Conservation (phyloP, 2,113 vertebrate genomes). For the Pteropus alecto region DNA sequence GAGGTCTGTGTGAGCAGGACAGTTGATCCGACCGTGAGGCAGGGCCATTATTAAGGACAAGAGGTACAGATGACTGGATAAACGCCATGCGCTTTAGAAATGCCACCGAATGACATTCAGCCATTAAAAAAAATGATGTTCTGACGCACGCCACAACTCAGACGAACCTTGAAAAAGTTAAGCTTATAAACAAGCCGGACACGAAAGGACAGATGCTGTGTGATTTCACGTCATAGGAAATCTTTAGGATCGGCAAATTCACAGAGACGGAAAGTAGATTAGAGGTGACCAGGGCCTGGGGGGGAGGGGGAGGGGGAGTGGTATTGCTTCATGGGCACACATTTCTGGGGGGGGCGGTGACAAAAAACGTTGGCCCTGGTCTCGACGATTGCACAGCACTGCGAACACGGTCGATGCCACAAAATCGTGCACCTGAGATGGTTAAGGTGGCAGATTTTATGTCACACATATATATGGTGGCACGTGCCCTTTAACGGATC, state of each 20-base stretch:
- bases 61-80: neutral
- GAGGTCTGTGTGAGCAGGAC: neutral
- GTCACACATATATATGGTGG: rapidly evolving
- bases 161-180: neutral
- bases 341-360: neutral
- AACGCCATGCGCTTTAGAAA: rapidly evolving
- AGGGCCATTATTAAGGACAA: neutral
- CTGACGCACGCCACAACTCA: rapidly evolving
- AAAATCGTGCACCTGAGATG: neutral
- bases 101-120: rapidly evolving
- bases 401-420: no score
- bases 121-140: no score
- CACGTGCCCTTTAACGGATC: no score
- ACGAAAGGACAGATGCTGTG: no score
- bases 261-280: neutral
- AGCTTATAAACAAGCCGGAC: neutral
- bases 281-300: neutral
- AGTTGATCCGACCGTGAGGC: rapidly evolving
- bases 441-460: neutral
- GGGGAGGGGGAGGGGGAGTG: no score
- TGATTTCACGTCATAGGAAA: neutral
- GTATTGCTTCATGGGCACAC: neutral
- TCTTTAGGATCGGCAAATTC: neutral
- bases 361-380: neutral
- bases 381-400: rapidly evolving